phyloP scores from a whole-genome alignment of 2,113 vertebrate genomes.

The Empidonax traillii region DNA sequence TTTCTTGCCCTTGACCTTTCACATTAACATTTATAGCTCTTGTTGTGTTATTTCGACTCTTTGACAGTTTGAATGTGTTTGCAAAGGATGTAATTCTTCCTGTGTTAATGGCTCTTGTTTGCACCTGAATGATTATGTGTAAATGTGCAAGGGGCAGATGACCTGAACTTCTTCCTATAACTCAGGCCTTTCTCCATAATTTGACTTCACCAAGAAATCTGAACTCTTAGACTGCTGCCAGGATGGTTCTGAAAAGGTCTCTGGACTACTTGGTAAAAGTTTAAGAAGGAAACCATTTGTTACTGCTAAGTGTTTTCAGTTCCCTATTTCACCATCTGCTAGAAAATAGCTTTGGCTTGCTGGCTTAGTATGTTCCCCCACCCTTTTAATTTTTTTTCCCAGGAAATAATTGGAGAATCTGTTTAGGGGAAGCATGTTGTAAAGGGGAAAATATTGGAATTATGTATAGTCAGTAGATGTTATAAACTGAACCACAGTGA shows the following conservation, averaged over 20 bases:
- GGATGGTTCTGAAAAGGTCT: not conserved
- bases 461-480: not conserved
- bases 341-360: not conserved
- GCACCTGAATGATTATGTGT: not conserved
- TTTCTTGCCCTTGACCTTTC: not conserved
- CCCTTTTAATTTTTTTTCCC: not conserved
- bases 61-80: not conserved
- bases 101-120: not conserved
- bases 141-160: not conserved
- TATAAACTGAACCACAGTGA: not conserved
- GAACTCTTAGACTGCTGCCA: not conserved
- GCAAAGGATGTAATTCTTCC: not conserved
- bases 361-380: not conserved
- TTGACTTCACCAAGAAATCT: not conserved
- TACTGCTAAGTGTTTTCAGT: not conserved
- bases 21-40: not conserved
- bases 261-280: not conserved
- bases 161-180: not conserved
- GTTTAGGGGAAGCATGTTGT: not conserved
- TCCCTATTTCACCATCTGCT: not conserved
- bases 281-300: not conserved
- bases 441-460: not conserved
- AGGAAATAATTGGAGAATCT: not conserved
- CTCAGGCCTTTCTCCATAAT: not conserved
- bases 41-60: not conserved